These are phyloP conservation scores for Mustela nigripes DNA, from an alignment of 2,113 vertebrate genomes.

Conservation along the genomic window DNA sequence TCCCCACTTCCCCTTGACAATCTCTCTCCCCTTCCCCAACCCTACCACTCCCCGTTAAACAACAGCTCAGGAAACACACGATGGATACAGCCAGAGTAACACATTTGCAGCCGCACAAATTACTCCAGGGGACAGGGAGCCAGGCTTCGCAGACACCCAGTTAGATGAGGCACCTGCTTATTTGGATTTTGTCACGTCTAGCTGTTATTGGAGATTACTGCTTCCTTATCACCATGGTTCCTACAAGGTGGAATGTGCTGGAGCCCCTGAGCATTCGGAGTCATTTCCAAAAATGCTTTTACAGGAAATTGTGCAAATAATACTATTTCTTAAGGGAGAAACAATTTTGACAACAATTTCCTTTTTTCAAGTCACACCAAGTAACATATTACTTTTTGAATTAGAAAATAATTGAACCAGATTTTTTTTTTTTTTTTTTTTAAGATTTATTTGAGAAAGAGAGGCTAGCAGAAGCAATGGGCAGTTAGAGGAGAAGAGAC, in stretches of 20 bases:
- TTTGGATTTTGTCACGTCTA: not conserved
- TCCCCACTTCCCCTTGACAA: not conserved
- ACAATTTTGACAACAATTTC: constrained; percentile 42
- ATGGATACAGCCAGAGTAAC: not conserved
- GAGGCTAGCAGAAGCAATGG: not conserved
- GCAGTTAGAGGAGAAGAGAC: not conserved
- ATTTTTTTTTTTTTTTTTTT: not conserved
- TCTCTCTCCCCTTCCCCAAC: not conserved
- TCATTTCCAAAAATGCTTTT: constrained; percentile 60
- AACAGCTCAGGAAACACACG: not conserved
- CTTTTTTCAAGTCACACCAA: constrained; percentile 28
- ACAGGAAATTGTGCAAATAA: constrained; percentile 32
- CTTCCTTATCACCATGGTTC: not conserved
- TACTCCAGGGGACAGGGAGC: not conserved
- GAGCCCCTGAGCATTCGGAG: not conserved
- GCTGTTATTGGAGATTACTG: not conserved
- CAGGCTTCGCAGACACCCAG: not conserved
- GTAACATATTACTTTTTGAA: constrained; percentile 48
- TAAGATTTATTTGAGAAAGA: not conserved
- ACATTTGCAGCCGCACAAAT: constrained; percentile 1
- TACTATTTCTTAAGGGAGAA: constrained; percentile 39
- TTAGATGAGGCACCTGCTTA: not conserved
- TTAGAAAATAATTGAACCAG: not conserved
- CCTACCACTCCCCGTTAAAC: not conserved
- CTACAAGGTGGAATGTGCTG: not conserved